phyloP scores from a whole-genome alignment of 35 echinoderm and acorn worm species.

The Chiridota heheva region DNA sequence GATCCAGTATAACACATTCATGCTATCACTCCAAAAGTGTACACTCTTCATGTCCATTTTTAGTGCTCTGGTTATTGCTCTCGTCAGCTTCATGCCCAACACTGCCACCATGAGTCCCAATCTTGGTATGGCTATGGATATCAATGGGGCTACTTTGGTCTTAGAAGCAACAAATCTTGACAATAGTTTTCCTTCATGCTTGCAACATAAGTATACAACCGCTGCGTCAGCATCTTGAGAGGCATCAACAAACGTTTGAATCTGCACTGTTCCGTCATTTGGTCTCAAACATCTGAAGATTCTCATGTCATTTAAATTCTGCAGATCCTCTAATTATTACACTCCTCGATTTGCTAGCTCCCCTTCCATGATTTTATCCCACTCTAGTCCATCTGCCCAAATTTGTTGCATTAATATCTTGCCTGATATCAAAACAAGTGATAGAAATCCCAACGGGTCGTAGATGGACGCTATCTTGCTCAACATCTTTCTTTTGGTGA shows the following conservation, averaged over 20 bases:
- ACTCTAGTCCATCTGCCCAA: slow-evolving; percentile 22
- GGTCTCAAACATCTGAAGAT: neutral
- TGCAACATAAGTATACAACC: slow-evolving; percentile 10
- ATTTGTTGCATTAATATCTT: slow-evolving; percentile 42
- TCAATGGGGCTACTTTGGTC: slow-evolving; percentile 30
- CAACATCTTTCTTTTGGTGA: neutral
- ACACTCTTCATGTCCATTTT: neutral
- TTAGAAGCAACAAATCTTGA: slow-evolving; percentile 11
- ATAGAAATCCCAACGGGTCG: neutral
- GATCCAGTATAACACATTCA: slow-evolving; percentile 23
- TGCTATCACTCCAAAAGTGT: slow-evolving; percentile 34
- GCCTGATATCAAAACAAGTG: neutral
- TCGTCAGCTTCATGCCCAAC: neutral
- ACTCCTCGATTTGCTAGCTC: neutral
- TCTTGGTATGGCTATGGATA: slow-evolving; percentile 23
- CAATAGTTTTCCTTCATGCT: neutral
- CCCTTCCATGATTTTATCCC: slow-evolving; percentile 28
- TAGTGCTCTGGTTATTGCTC: neutral
- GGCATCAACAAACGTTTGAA: slow-evolving; percentile 21
- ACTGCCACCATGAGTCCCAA: slow-evolving; percentile 33
- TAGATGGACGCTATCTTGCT: neutral
- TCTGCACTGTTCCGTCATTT: neutral
- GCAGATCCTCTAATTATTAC: neutral
- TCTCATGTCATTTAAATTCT: neutral
- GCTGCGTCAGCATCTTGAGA: slow-evolving; percentile 22